Conservation (phyloP, 1,140 invertebrate species). For the Episyrphus balteatus region DNA sequence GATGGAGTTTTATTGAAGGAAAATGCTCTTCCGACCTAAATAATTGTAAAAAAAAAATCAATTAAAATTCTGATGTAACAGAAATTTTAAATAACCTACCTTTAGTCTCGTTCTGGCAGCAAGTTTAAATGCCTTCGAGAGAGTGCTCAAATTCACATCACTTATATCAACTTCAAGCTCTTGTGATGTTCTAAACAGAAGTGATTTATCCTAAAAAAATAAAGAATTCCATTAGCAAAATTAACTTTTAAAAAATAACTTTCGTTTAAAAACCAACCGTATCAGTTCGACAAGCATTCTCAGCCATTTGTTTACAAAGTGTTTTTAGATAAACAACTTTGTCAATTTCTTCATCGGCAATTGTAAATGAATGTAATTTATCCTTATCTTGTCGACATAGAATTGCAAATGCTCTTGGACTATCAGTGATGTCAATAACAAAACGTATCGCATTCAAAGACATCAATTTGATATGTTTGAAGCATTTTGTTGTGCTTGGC, state of each 20-base stretch:
- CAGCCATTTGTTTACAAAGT: constrained; percentile 79
- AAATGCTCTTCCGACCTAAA: constrained; percentile 70
- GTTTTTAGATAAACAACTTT: constrained; percentile 69
- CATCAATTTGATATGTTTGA: constrained; percentile 84
- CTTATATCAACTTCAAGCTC: constrained; percentile 75
- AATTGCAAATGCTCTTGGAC: constrained; percentile 79
- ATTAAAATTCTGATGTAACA: neutral
- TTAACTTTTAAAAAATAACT: neutral
- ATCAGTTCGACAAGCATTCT: constrained; percentile 72
- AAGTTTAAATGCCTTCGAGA: constrained; percentile 79
- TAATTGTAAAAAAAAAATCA: neutral
- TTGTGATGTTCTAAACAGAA: constrained; percentile 55
- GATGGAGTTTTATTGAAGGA: constrained; percentile 91
- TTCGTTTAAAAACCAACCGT: constrained; percentile 45
- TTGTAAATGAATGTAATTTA: constrained; percentile 75
- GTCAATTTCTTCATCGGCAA: constrained; percentile 66
- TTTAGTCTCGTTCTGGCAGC: constrained; percentile 73
- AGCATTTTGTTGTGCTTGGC: constrained; percentile 62
- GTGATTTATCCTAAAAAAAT: constrained; percentile 27
- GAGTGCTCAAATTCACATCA: constrained; percentile 68
- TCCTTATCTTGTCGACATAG: constrained; percentile 76
- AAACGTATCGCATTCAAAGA: constrained; percentile 76
- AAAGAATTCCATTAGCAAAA: neutral
- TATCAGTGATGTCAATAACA: constrained; percentile 76
- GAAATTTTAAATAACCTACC: constrained; percentile 32